Conservation (phyloP, 2,797 vertebrate genomes). For the Craterocephalus amniculus region DNA sequence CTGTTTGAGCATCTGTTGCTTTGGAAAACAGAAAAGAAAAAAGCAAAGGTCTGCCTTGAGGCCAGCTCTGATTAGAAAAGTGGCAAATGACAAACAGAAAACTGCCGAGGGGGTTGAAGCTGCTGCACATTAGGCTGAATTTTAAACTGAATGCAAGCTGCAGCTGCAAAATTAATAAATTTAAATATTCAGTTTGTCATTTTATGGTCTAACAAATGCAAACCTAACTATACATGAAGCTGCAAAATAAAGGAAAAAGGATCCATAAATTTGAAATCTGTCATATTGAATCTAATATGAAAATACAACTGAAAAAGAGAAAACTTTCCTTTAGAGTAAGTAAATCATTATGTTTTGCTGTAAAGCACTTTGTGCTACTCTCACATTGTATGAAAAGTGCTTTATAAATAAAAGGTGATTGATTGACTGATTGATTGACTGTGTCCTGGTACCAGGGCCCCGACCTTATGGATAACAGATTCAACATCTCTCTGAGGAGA, state of each 20-base stretch:
- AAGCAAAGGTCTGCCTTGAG: not conserved
- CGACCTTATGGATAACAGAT: not conserved
- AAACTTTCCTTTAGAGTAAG: too few species aligned
- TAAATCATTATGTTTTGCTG: too few species aligned
- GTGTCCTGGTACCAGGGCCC: too few species aligned
- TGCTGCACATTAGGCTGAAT: constrained; percentile 2
- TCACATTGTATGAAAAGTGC: too few species aligned
- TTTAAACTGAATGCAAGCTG: not conserved
- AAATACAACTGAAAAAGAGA: not conserved
- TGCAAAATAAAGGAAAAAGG: too few species aligned
- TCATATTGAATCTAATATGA: not conserved
- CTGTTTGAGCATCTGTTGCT: not conserved
- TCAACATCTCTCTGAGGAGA: too few species aligned
- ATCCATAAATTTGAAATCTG: too few species aligned
- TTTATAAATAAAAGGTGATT: too few species aligned
- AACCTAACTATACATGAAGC: too few species aligned
- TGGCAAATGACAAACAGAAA: constrained; percentile 14
- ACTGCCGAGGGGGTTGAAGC: not conserved
- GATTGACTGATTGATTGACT: too few species aligned
- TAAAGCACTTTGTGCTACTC: too few species aligned
- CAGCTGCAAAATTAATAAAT: not conserved
- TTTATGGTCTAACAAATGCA: too few species aligned
- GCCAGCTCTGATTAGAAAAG: constrained; percentile 36
- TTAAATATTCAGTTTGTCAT: not conserved
- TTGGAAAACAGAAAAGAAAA: not conserved